These are phyloP conservation scores for Dufourea novaeangliae DNA, from an alignment of 1,140 invertebrate genomes.

Conservation along the genomic window DNA sequence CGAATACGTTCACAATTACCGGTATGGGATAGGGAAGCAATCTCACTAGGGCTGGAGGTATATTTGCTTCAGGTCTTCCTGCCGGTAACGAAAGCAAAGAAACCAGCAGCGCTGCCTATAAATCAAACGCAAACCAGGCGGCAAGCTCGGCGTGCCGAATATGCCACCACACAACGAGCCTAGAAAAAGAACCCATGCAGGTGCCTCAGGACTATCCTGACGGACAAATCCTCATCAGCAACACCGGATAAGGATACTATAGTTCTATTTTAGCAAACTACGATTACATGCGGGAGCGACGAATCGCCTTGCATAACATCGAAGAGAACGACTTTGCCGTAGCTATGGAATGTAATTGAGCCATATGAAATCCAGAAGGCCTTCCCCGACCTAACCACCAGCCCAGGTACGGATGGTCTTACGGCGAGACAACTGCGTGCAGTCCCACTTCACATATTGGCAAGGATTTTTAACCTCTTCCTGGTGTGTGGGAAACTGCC, in stretches of 20 bases:
- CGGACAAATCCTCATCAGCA: not conserved
- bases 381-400: not conserved
- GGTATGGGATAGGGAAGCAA: no score
- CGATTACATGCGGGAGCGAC: not conserved
- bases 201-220: not conserved
- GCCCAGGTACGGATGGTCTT: constrained; percentile 44
- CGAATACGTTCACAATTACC: no score
- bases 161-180: not conserved
- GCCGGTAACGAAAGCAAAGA: no score
- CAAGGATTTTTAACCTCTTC: constrained; percentile 34
- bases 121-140: not conserved
- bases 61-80: no score
- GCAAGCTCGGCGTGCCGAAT: not conserved
- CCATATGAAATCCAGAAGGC: not conserved
- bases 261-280: constrained; percentile 14
- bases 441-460: not conserved
- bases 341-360: not conserved
- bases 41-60: no score
- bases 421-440: not conserved
- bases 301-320: not conserved
- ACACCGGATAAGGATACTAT: constrained; percentile 2
- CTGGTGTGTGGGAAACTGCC: constrained; percentile 25
- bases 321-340: not conserved
- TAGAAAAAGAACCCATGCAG: constrained; percentile 3
- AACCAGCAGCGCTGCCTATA: no score